Evolutionary conservation across 2,888 invertebrate species (phyloP).

Genomic region (Protula sp.): DNA sequence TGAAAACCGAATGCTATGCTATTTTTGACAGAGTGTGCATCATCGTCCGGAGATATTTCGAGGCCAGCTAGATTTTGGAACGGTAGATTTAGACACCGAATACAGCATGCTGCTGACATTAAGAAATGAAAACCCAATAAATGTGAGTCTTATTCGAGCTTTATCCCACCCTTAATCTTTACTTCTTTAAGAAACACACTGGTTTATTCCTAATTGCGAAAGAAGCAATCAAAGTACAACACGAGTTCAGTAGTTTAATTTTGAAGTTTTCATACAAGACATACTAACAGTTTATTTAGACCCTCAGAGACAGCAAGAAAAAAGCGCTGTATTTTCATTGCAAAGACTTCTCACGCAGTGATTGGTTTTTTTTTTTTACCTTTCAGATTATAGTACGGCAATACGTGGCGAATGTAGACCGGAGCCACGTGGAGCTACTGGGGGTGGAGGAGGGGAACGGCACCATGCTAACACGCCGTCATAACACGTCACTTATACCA

Average conservation of each 20-base stretch:
- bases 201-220: no score
- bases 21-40: constrained; percentile 57
- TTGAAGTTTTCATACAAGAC: no score
- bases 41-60: constrained; percentile 50
- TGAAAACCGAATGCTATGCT: no score
- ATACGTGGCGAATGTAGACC: constrained; percentile 44
- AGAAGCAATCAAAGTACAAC: no score
- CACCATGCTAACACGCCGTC: constrained; percentile 41
- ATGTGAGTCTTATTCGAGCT: constrained; percentile 59
- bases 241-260: no score
- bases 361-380: no score
- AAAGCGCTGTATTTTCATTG: no score
- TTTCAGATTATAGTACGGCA: constrained; percentile 46
- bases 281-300: no score
- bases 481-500: constrained; percentile 41
- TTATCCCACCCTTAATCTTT: no score
- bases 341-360: no score
- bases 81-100: constrained; percentile 58
- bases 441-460: constrained; percentile 53
- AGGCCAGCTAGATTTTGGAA: constrained; percentile 58
- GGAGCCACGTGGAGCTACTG: constrained; percentile 45
- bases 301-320: no score
- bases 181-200: no score
- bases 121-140: constrained; percentile 71
- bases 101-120: constrained; percentile 69